These are phyloP conservation scores for Sphaerophoria rueppellii DNA, from an alignment of 2,888 invertebrate species.

Conservation along the genomic window DNA sequence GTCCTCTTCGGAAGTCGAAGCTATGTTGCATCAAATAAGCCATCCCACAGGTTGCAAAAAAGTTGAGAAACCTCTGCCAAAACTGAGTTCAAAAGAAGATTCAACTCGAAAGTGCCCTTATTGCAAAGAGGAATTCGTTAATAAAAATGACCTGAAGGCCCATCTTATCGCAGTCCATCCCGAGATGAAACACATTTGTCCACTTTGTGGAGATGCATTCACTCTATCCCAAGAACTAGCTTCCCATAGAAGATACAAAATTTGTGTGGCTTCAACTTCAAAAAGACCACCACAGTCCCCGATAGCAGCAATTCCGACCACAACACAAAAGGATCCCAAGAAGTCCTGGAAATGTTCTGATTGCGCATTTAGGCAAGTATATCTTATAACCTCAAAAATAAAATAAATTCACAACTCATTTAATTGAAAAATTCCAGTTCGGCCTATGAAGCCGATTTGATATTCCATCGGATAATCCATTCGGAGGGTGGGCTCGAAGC, in stretches of 20 bases:
- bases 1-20: slow-evolving; percentile 74
- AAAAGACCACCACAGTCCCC: slow-evolving; percentile 52
- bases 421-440: slow-evolving; percentile 76
- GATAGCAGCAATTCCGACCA: slow-evolving; percentile 1
- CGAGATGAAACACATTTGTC: slow-evolving; percentile 86
- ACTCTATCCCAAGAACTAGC: slow-evolving; percentile 89
- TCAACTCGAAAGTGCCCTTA: slow-evolving; percentile 48
- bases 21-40: slow-evolving; percentile 76
- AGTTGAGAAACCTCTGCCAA: neutral
- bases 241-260: slow-evolving; percentile 86
- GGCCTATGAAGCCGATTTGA: slow-evolving; percentile 87
- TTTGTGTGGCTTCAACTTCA: slow-evolving; percentile 82
- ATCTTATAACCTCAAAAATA: neutral
- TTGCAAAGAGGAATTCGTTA: slow-evolving; percentile 76
- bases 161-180: slow-evolving; percentile 86
- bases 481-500: slow-evolving; percentile 76
- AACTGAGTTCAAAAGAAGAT: slow-evolving; percentile 35
- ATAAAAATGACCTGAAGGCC: slow-evolving; percentile 84
- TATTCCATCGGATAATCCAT: slow-evolving; percentile 89
- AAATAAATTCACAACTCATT: slow-evolving; percentile 1
- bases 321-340: slow-evolving; percentile 1
- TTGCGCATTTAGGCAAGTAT: slow-evolving; percentile 76
- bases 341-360: slow-evolving; percentile 76
- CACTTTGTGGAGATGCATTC: slow-evolving; percentile 88
- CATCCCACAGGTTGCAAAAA: slow-evolving; percentile 54